phyloP scores from a whole-genome alignment of 2,888 invertebrate genomes.

The Bombylius major region DNA sequence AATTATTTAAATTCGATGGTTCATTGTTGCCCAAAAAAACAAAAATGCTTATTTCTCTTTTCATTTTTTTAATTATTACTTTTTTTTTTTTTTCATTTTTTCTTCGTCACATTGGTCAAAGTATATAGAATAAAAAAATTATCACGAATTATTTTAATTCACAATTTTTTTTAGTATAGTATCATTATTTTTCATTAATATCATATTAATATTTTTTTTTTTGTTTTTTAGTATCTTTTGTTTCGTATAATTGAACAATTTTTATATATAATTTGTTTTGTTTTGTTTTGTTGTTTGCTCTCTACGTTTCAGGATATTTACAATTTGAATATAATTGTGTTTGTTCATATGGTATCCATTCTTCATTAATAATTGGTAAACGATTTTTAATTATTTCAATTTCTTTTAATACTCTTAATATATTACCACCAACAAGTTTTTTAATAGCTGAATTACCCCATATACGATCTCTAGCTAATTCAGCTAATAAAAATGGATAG shows the following conservation, averaged over 20 bases:
- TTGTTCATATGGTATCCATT: constrained; percentile 41
- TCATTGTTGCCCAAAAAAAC: neutral
- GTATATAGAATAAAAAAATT: neutral
- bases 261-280: no score
- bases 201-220: no score
- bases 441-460: constrained; percentile 48
- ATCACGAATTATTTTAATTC: neutral
- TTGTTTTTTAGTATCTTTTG: no score
- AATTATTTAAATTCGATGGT: neutral
- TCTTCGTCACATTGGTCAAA: neutral
- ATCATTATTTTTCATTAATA: no score
- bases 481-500: constrained; percentile 48
- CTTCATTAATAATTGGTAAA: constrained; percentile 38
- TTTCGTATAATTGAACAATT: no score
- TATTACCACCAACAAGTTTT: constrained; percentile 46
- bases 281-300: neutral
- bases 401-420: constrained; percentile 43
- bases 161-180: no score
- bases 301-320: constrained; percentile 38
- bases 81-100: neutral
- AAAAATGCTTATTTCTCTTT: neutral
- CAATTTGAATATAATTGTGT: constrained; percentile 44
- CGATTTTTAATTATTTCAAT: constrained; percentile 37
- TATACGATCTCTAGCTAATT: constrained; percentile 44
- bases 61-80: neutral